A percentile compares a stretch with the other conserved stretches of the same genome.
phyloP scores from a whole-genome alignment of 30 jellyfish, hydroid and myxozoan genomes.

The Rhopilema esculentum region DNA sequence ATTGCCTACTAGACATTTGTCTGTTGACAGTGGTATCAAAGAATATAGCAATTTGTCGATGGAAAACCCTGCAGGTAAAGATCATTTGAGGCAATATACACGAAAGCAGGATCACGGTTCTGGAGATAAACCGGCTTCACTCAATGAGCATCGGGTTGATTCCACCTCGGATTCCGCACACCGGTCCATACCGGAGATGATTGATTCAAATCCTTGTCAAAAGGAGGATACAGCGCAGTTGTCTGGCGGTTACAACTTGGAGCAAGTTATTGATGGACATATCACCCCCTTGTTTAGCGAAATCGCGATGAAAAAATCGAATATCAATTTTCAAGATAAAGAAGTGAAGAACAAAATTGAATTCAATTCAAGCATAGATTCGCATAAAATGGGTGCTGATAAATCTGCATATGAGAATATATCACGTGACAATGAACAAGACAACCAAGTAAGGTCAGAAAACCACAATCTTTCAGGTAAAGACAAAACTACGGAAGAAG shows the following conservation, averaged over 20 bases:
- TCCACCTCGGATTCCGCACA: background rate
- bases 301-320: too few species aligned
- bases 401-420: background rate
- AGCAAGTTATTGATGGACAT: too few species aligned
- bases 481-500: background rate
- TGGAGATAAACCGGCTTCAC: background rate
- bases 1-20: conserved; percentile 42
- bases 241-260: background rate
- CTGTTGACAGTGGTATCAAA: conserved; percentile 34
- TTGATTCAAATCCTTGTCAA: background rate
- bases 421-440: background rate
- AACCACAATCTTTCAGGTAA: background rate
- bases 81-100: background rate
- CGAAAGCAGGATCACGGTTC: background rate
- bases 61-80: conserved; percentile 8
- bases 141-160: background rate
- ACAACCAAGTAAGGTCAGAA: background rate
- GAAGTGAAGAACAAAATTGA: background rate
- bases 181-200: background rate
- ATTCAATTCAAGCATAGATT: background rate
- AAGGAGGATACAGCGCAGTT: background rate
- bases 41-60: background rate
- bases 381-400: background rate
- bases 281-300: too few species aligned
- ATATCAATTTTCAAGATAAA: too few species aligned